A percentile compares a stretch with the other conserved stretches of the same genome.
Evolutionary conservation across 2,797 vertebrate species (phyloP).

Genomic region (Argyrosomus regius): DNA sequence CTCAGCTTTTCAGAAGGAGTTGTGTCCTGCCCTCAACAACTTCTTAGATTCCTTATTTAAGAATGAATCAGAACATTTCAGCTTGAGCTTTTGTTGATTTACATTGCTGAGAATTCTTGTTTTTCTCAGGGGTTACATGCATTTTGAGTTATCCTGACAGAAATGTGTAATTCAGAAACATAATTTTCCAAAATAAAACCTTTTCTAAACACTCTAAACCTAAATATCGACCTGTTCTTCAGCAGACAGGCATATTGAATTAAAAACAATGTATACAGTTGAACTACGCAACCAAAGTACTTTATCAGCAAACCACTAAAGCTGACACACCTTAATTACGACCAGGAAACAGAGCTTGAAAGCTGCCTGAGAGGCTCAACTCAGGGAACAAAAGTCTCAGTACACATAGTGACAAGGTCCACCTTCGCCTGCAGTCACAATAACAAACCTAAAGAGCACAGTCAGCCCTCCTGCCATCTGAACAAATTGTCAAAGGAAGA

Average conservation of each 20-base stretch:
- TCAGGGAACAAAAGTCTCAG: not conserved
- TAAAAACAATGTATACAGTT: not conserved
- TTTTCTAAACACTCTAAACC: not conserved
- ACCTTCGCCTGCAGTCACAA: slow-evolving; percentile 29
- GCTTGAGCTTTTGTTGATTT: not conserved
- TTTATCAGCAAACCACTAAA: not conserved
- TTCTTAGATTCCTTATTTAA: not conserved
- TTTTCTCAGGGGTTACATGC: not conserved
- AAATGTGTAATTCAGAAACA: not conserved
- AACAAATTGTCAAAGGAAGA: not conserved
- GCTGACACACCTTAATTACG: not conserved
- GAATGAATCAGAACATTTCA: not conserved
- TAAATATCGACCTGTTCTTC: not conserved
- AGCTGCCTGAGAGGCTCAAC: slow-evolving; percentile 7
- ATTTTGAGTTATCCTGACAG: not conserved
- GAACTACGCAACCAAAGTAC: not conserved
- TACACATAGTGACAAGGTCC: not conserved
- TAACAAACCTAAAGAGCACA: slow-evolving; percentile 32
- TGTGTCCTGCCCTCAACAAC: not conserved
- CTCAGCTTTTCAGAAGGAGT: not conserved
- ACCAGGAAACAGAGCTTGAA: not conserved
- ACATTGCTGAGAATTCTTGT: not conserved
- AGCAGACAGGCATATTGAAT: not conserved
- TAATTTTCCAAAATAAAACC: not conserved
- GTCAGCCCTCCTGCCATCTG: slow-evolving; percentile 24